These are phyloP conservation scores for Ataeniobius toweri DNA, from an alignment of 2,797 vertebrate species.

Conservation along the genomic window DNA sequence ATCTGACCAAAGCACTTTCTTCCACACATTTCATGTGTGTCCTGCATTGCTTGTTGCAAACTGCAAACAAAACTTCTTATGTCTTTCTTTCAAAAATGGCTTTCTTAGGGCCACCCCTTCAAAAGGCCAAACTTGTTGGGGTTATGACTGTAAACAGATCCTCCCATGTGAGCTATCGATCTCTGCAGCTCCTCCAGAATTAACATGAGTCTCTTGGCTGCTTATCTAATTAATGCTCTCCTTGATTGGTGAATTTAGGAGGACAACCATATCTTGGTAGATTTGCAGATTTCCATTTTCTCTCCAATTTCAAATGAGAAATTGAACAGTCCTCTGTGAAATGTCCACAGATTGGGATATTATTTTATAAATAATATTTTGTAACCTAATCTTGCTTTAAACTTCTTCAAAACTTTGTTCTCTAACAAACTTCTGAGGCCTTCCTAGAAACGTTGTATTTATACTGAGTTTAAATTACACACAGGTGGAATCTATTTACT, in stretches of 20 bases:
- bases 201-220: neutral
- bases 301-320: no score
- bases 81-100: neutral
- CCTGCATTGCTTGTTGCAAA: neutral
- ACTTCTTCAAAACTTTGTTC: no score
- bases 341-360: no score
- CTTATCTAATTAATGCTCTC: neutral
- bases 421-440: no score
- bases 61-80: neutral
- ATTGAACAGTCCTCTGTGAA: no score
- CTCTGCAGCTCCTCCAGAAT: neutral
- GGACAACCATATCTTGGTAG: no score
- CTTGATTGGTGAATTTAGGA: neutral
- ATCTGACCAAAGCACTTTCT: neutral
- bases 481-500: no score
- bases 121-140: neutral
- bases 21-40: neutral
- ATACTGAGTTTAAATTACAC: no score
- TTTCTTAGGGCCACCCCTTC: neutral
- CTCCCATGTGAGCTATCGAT: neutral
- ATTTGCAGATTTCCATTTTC: no score
- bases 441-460: no score
- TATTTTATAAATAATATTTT: no score
- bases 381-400: no score
- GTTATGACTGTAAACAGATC: neutral